These are phyloP conservation scores for Lacerta bilineata DNA, from an alignment of 2,797 vertebrate species.

Conservation along the genomic window DNA sequence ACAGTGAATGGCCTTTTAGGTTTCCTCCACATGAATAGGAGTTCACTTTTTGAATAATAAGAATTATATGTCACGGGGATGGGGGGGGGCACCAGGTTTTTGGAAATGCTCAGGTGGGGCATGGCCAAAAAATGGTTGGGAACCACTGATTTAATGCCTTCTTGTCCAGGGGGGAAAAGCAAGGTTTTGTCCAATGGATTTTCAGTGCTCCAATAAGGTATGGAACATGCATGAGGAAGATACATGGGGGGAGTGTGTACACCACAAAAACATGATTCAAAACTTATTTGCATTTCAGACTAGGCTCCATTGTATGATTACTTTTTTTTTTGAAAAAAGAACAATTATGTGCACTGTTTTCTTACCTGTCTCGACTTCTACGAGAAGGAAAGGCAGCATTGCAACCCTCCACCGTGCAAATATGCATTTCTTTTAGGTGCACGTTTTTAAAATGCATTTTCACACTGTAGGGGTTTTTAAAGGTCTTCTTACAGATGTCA, in stretches of 20 bases:
- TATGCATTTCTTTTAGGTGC: conserved; percentile 93
- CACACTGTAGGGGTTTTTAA: conserved; percentile 93
- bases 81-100: too few species aligned
- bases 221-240: conserved; percentile 56
- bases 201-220: conserved; percentile 69
- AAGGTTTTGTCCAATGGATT: conserved; percentile 70
- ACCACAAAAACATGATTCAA: conserved; percentile 62
- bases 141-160: conserved; percentile 24
- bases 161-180: conserved; percentile 56
- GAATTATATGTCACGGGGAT: too few species aligned
- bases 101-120: too few species aligned
- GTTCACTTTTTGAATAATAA: too few species aligned
- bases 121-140: too few species aligned
- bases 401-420: conserved; percentile 93
- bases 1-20: too few species aligned
- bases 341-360: conserved; percentile 62
- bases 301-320: conserved; percentile 65
- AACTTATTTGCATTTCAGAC: conserved; percentile 72
- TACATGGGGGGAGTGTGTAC: conserved; percentile 55
- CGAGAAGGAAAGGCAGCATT: conserved; percentile 92
- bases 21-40: too few species aligned
- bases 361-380: conserved; percentile 97
- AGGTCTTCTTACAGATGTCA: conserved; percentile 94
- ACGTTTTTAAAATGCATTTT: conserved; percentile 95
- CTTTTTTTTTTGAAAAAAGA: conserved; percentile 34